These are phyloP conservation scores for Pseudomyrmex gracilis DNA, from an alignment of 1,140 invertebrate species.

Conservation along the genomic window DNA sequence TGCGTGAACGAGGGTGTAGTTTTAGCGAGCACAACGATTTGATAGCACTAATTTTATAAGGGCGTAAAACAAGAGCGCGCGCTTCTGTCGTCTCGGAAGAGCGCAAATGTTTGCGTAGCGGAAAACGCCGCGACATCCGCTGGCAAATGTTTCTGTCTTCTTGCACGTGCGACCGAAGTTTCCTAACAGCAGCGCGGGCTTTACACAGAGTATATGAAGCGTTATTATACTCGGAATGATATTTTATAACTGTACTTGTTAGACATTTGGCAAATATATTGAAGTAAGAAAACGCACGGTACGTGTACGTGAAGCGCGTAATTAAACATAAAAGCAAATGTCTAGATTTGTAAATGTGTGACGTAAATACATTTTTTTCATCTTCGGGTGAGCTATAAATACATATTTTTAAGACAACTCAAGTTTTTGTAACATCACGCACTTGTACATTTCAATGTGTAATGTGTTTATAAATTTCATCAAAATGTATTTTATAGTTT, in stretches of 20 bases:
- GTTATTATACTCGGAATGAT: constrained; percentile 47
- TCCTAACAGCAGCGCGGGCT: constrained; percentile 39
- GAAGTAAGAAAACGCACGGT: neutral
- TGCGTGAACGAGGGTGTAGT: neutral
- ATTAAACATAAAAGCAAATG: neutral
- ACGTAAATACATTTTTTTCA: neutral
- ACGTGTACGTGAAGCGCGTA: neutral
- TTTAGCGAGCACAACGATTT: constrained; percentile 50
- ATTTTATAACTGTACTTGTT: constrained; percentile 54
- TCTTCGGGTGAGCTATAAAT: too few relatives aligned
- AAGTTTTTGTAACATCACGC: neutral
- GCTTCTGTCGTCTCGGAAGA: constrained; percentile 30
- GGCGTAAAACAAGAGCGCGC: constrained; percentile 38
- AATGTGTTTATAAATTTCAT: too few relatives aligned
- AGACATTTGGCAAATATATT: constrained; percentile 35
- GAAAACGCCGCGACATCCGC: constrained; percentile 57
- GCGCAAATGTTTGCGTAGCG: constrained; percentile 50
- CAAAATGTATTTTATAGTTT: neutral
- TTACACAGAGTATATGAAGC: constrained; percentile 11
- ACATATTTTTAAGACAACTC: too few relatives aligned
- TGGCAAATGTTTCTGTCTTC: constrained; percentile 57
- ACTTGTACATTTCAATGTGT: neutral
- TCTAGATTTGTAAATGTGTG: neutral
- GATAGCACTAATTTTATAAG: constrained; percentile 58
- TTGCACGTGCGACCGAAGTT: constrained; percentile 45